Evolutionary conservation across 2,797 vertebrate genomes (phyloP).

Genomic region (Sebastes goodei): DNA sequence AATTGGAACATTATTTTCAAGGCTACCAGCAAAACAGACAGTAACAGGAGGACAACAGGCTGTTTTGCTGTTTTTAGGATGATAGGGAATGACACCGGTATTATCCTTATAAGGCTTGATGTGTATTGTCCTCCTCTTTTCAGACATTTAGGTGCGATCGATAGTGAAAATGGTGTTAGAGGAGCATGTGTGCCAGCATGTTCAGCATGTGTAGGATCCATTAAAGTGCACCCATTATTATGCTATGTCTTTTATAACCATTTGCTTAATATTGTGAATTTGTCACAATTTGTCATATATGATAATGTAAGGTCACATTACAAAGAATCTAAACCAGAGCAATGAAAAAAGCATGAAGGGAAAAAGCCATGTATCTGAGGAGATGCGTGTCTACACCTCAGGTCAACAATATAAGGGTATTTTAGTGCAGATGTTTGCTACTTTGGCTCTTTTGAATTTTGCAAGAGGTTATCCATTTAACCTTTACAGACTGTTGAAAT

Average conservation of each 20-base stretch:
- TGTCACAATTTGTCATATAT: neutral
- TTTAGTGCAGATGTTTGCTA: neutral
- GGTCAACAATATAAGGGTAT: neutral
- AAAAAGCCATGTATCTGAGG: neutral
- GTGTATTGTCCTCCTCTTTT: neutral
- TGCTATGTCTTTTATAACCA: neutral
- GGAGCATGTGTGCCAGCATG: neutral
- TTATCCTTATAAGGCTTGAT: neutral
- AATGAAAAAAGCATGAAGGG: neutral
- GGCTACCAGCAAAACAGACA: neutral
- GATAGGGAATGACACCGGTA: neutral
- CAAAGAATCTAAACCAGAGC: neutral
- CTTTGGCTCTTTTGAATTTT: neutral
- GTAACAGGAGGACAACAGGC: neutral
- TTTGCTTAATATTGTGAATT: neutral
- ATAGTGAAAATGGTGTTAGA: neutral
- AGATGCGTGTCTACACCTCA: neutral
- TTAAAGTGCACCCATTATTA: neutral
- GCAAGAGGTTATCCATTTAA: neutral
- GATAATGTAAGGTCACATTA: neutral
- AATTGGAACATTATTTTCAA: neutral
- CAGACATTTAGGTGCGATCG: neutral
- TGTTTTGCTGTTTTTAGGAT: neutral
- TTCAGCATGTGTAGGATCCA: neutral
- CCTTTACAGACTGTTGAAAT: neutral